Evolutionary conservation across 2,888 invertebrate species (phyloP).

Genomic region (Cenopis cana): DNA sequence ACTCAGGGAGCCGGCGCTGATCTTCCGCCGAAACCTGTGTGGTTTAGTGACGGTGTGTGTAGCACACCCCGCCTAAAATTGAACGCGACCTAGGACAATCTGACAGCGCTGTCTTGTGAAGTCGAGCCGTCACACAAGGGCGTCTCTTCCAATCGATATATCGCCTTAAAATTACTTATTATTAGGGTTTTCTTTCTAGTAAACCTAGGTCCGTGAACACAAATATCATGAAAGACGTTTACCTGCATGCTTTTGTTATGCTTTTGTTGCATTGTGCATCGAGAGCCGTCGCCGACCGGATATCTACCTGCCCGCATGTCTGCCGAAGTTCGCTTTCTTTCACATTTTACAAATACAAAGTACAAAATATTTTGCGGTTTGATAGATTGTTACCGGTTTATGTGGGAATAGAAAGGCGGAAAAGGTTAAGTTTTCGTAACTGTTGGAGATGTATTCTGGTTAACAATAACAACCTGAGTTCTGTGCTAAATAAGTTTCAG

Average conservation of each 20-base stretch:
- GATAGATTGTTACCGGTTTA: slow-evolving; percentile 27
- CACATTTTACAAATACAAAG: neutral
- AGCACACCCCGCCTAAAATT: too few relatives aligned
- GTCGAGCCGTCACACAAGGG: too few relatives aligned
- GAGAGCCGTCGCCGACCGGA: slow-evolving; percentile 43
- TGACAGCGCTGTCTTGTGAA: too few relatives aligned
- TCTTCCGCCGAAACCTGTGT: too few relatives aligned
- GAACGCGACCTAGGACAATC: too few relatives aligned
- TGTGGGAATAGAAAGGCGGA: neutral
- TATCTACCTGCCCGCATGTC: neutral
- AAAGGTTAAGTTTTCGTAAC: neutral
- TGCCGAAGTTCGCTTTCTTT: slow-evolving; percentile 19
- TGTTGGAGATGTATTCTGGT: neutral
- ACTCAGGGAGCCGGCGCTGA: too few relatives aligned
- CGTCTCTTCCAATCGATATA: too few relatives aligned
- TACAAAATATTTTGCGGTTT: neutral
- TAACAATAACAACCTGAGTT: neutral
- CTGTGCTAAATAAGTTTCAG: neutral
- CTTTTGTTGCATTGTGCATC: slow-evolving; percentile 47
- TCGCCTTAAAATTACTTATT: too few relatives aligned
- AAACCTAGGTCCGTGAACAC: slow-evolving; percentile 25
- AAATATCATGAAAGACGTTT: slow-evolving; percentile 51
- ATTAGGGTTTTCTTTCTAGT: slow-evolving; percentile 43
- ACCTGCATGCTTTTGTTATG: slow-evolving; percentile 44
- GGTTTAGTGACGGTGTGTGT: too few relatives aligned